phyloP scores from a whole-genome alignment of 2,888 invertebrate species.

The Andrena fulva region DNA sequence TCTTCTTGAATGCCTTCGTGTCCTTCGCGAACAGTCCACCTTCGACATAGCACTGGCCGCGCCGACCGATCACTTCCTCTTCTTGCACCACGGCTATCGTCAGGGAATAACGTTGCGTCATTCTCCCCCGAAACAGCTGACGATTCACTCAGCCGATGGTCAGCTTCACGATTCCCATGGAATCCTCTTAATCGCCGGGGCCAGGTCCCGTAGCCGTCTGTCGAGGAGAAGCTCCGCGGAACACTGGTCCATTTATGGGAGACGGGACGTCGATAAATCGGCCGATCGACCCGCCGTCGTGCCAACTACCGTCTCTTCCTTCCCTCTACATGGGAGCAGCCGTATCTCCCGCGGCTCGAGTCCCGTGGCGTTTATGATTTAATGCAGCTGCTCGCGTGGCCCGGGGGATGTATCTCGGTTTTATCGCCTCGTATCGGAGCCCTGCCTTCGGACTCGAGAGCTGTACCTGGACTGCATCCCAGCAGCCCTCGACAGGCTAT shows the following conservation, averaged over 20 bases:
- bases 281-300: conserved; percentile 58
- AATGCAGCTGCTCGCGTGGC: conserved; percentile 62
- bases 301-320: conserved; percentile 24
- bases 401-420: conserved; percentile 48
- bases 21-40: conserved; percentile 25
- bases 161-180: background rate
- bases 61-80: conserved; percentile 17
- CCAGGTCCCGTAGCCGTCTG: background rate
- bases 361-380: conserved; percentile 76
- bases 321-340: conserved; percentile 56
- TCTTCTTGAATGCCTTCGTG: conserved; percentile 12
- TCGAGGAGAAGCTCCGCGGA: background rate
- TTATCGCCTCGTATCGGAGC: conserved; percentile 58
- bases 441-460: conserved; percentile 57
- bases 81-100: conserved; percentile 20
- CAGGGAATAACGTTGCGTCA: conserved; percentile 20
- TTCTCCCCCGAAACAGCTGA: conserved; percentile 32
- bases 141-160: background rate
- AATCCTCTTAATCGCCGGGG: background rate
- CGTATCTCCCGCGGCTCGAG: conserved; percentile 68
- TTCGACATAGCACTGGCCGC: conserved; percentile 27
- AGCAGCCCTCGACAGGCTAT: conserved; percentile 54
- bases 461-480: conserved; percentile 60
- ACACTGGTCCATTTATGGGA: conserved; percentile 12
- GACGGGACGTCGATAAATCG: conserved; percentile 53